Base-by-base conservation (phyloP, 2,797 vertebrate genomes). In the Saxicola maurus region DNA sequence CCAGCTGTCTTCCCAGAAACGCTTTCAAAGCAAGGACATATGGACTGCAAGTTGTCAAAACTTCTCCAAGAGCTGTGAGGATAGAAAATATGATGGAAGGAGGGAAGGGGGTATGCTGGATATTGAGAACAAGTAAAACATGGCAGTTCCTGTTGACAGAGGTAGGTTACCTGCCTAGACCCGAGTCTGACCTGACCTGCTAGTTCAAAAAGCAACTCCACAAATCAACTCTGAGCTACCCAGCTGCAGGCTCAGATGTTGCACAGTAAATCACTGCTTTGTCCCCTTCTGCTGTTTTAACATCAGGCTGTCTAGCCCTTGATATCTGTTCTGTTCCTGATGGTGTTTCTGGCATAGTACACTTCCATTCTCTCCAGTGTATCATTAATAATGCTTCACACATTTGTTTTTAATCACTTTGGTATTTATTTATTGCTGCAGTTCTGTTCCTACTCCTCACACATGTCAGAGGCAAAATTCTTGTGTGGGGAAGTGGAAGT, bases 331-430 rank as follows among this genome's bases (percentile, higher is more conserved):
- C 76, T 25, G 43, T 66, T 94, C 87, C 80, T 89, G 61, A 65
- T 89, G 84, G 84, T 76, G 69, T 85, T 92, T 91, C 76, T 94
- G 91, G 93, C 76, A 45, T 35, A 82, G 45, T 49, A 40, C 0
- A 0, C 48, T 83, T 86, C 71, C 60, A 71, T 92, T 86, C 45
- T 67, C 85, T 93, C 89, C 60, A 78, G 82, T 42, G 87, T 73
- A 53, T 87, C 82, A 86, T 93, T 87, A 91, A 89, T 91, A 83
- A 86, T 7, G 53, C 25, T 94, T 78, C 77, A 51, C 82, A 81
- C 80, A 87, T 95, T 95, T 95, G 91, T 89, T 95, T 91, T 91
- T 79, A 90, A 91, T 95, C 82, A 79, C 3, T 1, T 6, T 52
- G 79, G 69, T 89, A 85, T 92, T 91, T 90, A 89, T 92, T 93